phyloP scores from a whole-genome alignment of 2,888 invertebrate genomes.

The Sepiola atlantica region DNA sequence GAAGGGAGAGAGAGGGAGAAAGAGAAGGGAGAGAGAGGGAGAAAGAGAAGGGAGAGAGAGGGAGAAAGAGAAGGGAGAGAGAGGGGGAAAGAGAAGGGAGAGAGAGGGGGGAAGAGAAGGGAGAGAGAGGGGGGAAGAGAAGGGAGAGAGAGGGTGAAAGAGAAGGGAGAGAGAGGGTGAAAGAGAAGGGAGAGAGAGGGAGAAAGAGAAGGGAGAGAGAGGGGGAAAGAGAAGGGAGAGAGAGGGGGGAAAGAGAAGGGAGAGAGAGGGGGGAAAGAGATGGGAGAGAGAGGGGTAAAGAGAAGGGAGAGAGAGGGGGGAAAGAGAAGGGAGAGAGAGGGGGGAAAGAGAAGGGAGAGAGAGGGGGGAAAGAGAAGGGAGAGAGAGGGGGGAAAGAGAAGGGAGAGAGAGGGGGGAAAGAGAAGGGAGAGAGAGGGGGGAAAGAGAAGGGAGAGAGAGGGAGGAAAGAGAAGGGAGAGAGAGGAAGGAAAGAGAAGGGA shows the following conservation, averaged over 20 bases:
- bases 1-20: neutral
- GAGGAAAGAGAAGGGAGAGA: neutral
- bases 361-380: too few relatives aligned
- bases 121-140: neutral
- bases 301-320: neutral
- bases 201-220: neutral
- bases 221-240: too few relatives aligned
- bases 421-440: too few relatives aligned
- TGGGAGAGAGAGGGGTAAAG: neutral
- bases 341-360: too few relatives aligned
- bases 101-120: neutral
- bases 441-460: neutral
- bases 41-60: neutral
- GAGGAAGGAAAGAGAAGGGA: fast-evolving
- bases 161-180: neutral
- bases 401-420: too few relatives aligned
- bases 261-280: neutral
- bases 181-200: neutral
- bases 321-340: too few relatives aligned
- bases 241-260: too few relatives aligned
- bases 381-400: neutral
- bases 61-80: neutral
- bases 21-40: neutral
- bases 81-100: neutral
- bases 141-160: too few relatives aligned